Conservation (phyloP, 92 coral and sea anemone genomes). For the Bergia sp. region DNA sequence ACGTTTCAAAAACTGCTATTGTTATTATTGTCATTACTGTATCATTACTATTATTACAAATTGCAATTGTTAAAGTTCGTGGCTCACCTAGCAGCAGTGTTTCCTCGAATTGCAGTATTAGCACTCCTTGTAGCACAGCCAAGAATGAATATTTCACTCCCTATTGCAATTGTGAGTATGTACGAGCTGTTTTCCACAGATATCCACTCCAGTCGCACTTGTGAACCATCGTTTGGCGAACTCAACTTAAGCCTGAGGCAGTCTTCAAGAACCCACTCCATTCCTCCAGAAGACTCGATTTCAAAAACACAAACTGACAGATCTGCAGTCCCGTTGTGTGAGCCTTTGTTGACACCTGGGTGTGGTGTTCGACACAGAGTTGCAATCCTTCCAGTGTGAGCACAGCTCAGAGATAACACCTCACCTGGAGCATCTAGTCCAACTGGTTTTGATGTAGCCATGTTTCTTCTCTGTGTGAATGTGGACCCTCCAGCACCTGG, state of each 20-base stretch:
- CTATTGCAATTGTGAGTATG: constrained; percentile 82
- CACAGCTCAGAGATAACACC: constrained; percentile 89
- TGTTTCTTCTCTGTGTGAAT: constrained; percentile 5
- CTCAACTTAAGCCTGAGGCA: constrained; percentile 70
- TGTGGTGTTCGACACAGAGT: constrained; percentile 64
- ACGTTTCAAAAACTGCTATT: too few relatives aligned
- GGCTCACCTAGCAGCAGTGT: constrained; percentile 54
- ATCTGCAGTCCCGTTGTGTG: constrained; percentile 36
- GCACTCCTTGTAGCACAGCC: constrained; percentile 81
- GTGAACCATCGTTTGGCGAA: constrained; percentile 66
- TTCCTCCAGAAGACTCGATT: constrained; percentile 94
- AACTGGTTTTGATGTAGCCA: constrained; percentile 6
- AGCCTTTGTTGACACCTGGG: constrained; percentile 32
- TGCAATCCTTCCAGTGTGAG: constrained; percentile 93
- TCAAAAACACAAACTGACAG: constrained; percentile 91
- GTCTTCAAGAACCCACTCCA: constrained; percentile 95
- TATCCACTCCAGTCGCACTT: constrained; percentile 91
- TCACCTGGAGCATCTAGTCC: constrained; percentile 83
- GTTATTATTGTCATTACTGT: too few relatives aligned
- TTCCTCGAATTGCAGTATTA: constrained; percentile 63
- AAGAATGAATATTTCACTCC: constrained; percentile 84
- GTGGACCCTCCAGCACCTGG: constrained; percentile 34
- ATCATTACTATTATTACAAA: background rate
- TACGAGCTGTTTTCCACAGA: constrained; percentile 93
- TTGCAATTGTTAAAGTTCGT: background rate